Evolutionary conservation across 1,140 invertebrate species (phyloP).

Genomic region (Bombus superbus): DNA sequence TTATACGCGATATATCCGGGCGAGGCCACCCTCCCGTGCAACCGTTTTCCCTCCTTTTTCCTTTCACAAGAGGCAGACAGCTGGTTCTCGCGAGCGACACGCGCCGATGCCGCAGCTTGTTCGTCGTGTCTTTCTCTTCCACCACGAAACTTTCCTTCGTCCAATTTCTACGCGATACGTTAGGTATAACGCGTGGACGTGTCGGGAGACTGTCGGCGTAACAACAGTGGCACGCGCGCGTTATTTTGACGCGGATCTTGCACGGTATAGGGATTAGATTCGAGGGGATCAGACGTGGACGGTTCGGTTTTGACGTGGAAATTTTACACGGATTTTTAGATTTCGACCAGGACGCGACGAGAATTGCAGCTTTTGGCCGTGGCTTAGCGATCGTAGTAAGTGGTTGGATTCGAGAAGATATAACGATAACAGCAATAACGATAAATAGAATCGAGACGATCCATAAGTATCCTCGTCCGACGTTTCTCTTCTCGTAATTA

Average conservation of each 20-base stretch:
- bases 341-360: too few species aligned
- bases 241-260: conserved; percentile 5
- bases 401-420: too few species aligned
- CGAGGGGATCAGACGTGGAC: not conserved
- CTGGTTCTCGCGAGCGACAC: conserved; percentile 59
- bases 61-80: conserved; percentile 60
- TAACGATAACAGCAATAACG: too few species aligned
- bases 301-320: too few species aligned
- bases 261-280: not conserved
- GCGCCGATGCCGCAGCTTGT: conserved; percentile 61
- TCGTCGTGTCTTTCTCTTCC: not conserved
- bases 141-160: too few species aligned
- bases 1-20: conserved; percentile 63
- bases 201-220: not conserved
- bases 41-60: conserved; percentile 66
- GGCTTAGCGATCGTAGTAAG: too few species aligned
- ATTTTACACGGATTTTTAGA: too few species aligned
- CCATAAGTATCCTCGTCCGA: too few species aligned
- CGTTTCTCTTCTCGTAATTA: too few species aligned
- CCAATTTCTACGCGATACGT: not conserved
- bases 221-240: not conserved
- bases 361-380: too few species aligned
- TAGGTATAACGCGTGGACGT: too few species aligned
- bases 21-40: conserved; percentile 42
- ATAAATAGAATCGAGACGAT: too few species aligned